Evolutionary conservation across 2,888 invertebrate genomes (phyloP).

Genomic region (Conomelus anceps): DNA sequence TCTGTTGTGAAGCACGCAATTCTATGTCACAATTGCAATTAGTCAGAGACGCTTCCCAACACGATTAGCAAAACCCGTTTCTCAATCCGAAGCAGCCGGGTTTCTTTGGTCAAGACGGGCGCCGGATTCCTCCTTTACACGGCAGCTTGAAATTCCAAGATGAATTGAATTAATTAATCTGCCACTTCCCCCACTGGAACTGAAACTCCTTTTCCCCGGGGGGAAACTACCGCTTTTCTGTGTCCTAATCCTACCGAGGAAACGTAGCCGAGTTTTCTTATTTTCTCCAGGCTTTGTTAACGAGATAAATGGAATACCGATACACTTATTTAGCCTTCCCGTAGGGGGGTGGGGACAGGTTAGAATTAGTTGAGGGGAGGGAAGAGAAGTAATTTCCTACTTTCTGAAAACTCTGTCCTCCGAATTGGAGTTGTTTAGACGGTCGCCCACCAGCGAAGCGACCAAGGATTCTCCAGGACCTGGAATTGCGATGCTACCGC

Average conservation of each 20-base stretch:
- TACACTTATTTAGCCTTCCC: not conserved
- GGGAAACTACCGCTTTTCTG: no score
- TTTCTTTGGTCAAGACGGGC: not conserved
- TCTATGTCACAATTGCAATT: not conserved
- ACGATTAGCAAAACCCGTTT: not conserved
- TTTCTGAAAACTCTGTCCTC: not conserved
- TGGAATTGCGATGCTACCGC: not conserved
- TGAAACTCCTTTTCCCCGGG: not conserved
- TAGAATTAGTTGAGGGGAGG: not conserved
- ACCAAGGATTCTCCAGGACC: no score
- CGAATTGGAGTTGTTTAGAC: not conserved
- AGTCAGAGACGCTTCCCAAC: not conserved
- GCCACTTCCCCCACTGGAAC: not conserved
- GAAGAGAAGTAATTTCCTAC: not conserved
- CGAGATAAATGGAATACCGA: not conserved
- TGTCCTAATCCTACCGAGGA: no score
- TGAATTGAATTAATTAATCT: not conserved
- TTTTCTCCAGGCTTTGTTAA: not conserved
- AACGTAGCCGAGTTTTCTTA: not conserved
- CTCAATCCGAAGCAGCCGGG: not conserved
- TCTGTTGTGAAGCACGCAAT: not conserved
- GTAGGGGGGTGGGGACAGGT: not conserved
- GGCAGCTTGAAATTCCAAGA: not conserved
- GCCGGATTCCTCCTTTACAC: no score
- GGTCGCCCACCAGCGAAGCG: not conserved